A percentile compares a stretch with the other conserved stretches of the same genome.
These are phyloP conservation scores for Aegotheles bennettii DNA, from an alignment of 2,113 vertebrate genomes.

Conservation along the genomic window DNA sequence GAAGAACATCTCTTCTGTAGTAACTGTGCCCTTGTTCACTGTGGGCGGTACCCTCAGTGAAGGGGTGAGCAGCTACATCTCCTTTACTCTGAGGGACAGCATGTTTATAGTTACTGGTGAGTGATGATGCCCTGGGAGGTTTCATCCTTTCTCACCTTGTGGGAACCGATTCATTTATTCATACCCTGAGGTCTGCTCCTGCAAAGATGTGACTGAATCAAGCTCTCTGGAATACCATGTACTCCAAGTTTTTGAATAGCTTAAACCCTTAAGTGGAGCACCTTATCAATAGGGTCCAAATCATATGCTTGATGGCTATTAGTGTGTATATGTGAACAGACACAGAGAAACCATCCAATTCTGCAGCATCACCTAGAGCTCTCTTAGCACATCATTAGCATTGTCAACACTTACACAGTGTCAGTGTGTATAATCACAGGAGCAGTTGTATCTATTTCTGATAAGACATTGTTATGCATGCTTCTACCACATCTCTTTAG, in stretches of 20 bases:
- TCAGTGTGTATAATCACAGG: not conserved
- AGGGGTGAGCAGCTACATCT: not conserved
- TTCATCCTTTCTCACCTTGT: not conserved
- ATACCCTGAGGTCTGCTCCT: not conserved
- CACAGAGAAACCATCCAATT: not conserved
- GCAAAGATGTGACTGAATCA: not conserved
- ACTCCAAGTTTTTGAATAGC: not conserved
- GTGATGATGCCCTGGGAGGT: not conserved
- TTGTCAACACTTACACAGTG: not conserved
- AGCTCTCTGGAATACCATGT: not conserved
- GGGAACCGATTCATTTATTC: not conserved
- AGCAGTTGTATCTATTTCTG: not conserved
- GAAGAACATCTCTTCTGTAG: not conserved
- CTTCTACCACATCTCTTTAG: not conserved
- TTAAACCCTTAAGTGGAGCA: not conserved
- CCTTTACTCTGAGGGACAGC: not conserved
- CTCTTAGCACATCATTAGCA: not conserved
- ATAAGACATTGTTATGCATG: not conserved
- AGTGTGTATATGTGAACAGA: not conserved
- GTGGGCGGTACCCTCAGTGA: not conserved
- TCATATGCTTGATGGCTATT: not conserved
- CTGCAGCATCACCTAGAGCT: not conserved
- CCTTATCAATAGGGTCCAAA: not conserved
- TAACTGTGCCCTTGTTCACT: not conserved
- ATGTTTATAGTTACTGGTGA: not conserved